Percentiles rank a stretch among this genome's conserved stretches.
Conservation (phyloP, 1,140 invertebrate species). For the Aphaenogaster ashmeadi region DNA sequence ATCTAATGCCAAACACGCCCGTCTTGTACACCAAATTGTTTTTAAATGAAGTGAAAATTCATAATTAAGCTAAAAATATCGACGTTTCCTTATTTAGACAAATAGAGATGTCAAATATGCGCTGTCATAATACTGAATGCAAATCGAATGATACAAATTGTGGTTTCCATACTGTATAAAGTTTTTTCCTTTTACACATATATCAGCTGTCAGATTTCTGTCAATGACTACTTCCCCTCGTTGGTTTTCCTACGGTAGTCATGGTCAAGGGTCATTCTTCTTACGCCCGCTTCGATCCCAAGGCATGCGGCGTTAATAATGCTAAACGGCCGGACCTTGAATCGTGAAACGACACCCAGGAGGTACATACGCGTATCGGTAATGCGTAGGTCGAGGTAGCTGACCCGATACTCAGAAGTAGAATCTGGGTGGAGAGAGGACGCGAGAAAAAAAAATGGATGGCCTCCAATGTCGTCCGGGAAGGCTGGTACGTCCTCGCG, state of each 20-base stretch:
- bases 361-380: conserved; percentile 1
- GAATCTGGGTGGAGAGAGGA: not conserved
- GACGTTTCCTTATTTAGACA: not conserved
- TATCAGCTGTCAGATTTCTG: not conserved
- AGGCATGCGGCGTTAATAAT: conserved; percentile 47
- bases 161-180: not conserved
- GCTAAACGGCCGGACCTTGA: conserved; percentile 62
- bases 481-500: conserved; percentile 33
- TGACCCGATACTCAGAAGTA: conserved; percentile 50
- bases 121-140: not conserved
- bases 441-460: conserved; percentile 27
- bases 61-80: not conserved
- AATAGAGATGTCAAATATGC: not conserved
- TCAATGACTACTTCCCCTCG: conserved; percentile 27
- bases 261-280: conserved; percentile 31
- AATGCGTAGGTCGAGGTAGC: conserved; percentile 58
- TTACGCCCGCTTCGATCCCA: conserved; percentile 10
- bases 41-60: not conserved
- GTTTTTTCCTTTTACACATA: not conserved
- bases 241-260: conserved; percentile 19
- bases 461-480: conserved; percentile 27
- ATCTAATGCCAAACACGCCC: not conserved
- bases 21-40: not conserved
- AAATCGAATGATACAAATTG: conserved; percentile 2
- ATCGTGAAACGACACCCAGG: conserved; percentile 34